Base-by-base conservation (phyloP, 2,113 vertebrate species). In the Actenoides hombroni region DNA sequence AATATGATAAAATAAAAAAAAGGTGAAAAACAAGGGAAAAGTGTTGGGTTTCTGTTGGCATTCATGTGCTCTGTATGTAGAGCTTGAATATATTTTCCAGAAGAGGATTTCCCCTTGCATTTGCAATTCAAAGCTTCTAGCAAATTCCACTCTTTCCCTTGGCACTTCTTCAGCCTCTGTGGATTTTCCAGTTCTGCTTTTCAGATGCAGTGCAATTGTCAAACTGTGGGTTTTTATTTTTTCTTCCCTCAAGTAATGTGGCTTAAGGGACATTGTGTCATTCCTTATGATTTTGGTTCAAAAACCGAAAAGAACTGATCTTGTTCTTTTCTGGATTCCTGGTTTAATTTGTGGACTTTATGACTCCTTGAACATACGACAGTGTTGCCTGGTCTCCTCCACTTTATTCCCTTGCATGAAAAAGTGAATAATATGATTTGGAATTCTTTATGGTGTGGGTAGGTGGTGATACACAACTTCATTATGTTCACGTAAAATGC, bases 61-160 rank as follows among this genome's bases (percentile, higher is more conserved):
- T 88, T 88, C 10, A 1, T 49, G 28, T 74, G 28, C 48, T 92
- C 75, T 93, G 51, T 92, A 87, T 76, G 14, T 85, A 26, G 86
- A 74, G 35, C 74, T 84, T 65, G 93, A 95, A 95, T 92, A 63
- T 95, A 71, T 96, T 97, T 97, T 96, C 95, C 93, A 93, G 87
- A 83, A 60, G 82, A 97, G 94, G 94, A 86, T 91, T 95, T 97
- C 96, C 92, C 94, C 90, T 80, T 92, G 48, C 70, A 93, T 97
- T 96, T 96, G 92, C 90, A 96, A 92, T 95, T 96, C 92, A 97
- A 97, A 97, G 80, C 79, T 95, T 96, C 95, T 73, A 94, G 95
- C 88, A 96, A 92, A 94, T 94, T 89, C 96, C 90, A 92, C 79
- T 88, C 90, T 95, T 97, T 96, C 92, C 59, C 86, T 94, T 97